Conservation (phyloP, 2,113 vertebrate genomes). For the Forbesichthys papilliferus region DNA sequence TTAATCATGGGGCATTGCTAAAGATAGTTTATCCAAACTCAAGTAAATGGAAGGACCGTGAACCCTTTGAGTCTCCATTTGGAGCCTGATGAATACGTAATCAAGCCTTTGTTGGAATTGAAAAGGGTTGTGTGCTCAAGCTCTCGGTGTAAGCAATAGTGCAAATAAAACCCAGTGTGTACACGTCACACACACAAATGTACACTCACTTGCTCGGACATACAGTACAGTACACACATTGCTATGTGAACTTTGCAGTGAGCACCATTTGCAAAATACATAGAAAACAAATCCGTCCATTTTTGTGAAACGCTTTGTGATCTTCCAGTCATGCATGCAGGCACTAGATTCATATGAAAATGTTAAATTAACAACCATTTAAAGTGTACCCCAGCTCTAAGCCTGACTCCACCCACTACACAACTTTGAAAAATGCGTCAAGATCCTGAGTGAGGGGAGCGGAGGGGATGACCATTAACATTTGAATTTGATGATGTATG, state of each 20-base stretch:
- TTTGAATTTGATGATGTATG: too few relatives aligned
- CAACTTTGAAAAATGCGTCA: too few relatives aligned
- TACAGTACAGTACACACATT: not conserved
- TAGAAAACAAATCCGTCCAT: conserved; percentile 23
- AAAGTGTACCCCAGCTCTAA: too few relatives aligned
- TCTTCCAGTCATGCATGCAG: not conserved
- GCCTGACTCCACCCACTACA: too few relatives aligned
- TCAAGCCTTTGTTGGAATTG: conserved; percentile 52
- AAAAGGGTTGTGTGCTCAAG: conserved; percentile 56
- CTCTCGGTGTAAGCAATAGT: conserved; percentile 38
- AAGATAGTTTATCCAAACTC: not conserved
- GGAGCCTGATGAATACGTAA: conserved; percentile 58
- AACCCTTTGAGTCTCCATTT: conserved; percentile 40
- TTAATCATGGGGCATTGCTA: not conserved
- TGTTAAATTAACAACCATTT: too few relatives aligned
- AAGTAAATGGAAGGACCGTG: conserved; percentile 17
- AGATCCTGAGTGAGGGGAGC: too few relatives aligned
- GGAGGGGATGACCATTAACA: too few relatives aligned
- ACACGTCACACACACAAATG: conserved; percentile 18
- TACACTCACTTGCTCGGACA: conserved; percentile 11
- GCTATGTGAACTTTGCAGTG: conserved; percentile 11
- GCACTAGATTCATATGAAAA: too few relatives aligned
- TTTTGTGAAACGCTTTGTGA: too few relatives aligned
- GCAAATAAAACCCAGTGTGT: conserved; percentile 50
- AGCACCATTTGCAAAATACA: conserved; percentile 37